These are phyloP conservation scores for Siniperca knerii DNA, from an alignment of 2,113 vertebrate genomes.

Conservation along the genomic window DNA sequence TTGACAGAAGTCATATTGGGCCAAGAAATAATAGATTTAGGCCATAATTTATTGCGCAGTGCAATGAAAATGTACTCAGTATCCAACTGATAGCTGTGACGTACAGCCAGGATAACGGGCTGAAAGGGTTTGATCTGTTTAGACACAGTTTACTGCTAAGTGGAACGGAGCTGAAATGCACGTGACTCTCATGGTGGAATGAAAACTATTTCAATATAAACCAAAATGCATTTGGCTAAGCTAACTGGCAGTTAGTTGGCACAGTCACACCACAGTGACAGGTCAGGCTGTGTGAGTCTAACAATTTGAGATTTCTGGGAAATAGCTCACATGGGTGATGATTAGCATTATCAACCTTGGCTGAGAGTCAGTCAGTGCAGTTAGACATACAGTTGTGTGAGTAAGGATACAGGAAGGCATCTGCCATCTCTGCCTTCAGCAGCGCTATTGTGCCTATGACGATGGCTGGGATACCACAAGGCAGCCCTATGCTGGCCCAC, in stretches of 20 bases:
- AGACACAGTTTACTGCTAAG: not conserved
- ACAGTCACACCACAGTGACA: slow-evolving; percentile 3
- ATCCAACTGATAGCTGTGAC: not conserved
- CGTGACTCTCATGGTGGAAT: not conserved
- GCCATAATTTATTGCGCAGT: not conserved
- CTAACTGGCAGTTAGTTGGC: slow-evolving; percentile 9
- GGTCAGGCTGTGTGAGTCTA: slow-evolving; percentile 7
- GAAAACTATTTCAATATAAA: slow-evolving; percentile 16
- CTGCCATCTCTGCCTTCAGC: slow-evolving; percentile 51
- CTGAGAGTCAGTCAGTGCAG: slow-evolving; percentile 29
- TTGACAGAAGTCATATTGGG: not conserved
- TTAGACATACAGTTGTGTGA: slow-evolving; percentile 47
- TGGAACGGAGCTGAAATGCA: not conserved
- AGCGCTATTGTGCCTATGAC: slow-evolving; percentile 4
- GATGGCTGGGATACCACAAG: slow-evolving; percentile 34
- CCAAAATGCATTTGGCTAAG: not conserved
- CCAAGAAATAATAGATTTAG: slow-evolving; percentile 4
- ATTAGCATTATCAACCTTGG: slow-evolving; percentile 61
- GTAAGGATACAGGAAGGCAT: slow-evolving; percentile 25
- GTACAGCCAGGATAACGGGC: not conserved
- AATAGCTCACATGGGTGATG: slow-evolving; percentile 41
- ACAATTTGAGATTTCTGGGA: slow-evolving; percentile 48
- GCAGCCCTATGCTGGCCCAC: slow-evolving; percentile 21
- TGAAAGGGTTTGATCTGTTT: not conserved
- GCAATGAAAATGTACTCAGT: slow-evolving; percentile 5